Conservation (phyloP, 2,888 invertebrate genomes). For the Corythucha ciliata region DNA sequence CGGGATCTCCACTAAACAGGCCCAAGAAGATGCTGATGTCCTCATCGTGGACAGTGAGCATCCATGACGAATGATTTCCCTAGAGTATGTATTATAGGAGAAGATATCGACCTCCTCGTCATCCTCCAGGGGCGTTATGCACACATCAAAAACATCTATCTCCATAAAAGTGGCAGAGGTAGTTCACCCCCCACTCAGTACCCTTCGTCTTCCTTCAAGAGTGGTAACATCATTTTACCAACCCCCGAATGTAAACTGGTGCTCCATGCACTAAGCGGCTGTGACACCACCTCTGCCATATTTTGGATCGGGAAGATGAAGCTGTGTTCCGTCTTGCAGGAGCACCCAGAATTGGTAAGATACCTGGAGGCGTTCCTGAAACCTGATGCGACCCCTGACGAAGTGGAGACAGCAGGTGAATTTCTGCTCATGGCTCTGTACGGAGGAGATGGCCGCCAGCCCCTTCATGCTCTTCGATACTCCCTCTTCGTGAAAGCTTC, state of each 20-base stretch:
- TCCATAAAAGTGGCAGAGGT: constrained; percentile 5
- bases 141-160: constrained; percentile 1
- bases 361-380: constrained; percentile 7
- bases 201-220: not conserved
- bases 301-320: constrained; percentile 11
- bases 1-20: not conserved
- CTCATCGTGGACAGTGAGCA: constrained; percentile 5
- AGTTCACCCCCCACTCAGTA: not conserved
- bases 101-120: constrained; percentile 11
- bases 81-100: not conserved
- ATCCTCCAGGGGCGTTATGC: not conserved
- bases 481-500: constrained; percentile 2
- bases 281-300: constrained; percentile 6
- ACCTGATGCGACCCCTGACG: constrained; percentile 10
- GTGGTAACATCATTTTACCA: no score
- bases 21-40: not conserved
- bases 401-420: not conserved
- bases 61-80: not conserved
- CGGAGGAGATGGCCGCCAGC: not conserved
- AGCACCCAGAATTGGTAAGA: not conserved
- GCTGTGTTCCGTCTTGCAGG: not conserved
- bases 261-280: constrained; percentile 8
- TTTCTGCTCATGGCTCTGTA: not conserved
- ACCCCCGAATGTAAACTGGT: no score
- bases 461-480: constrained; percentile 1